Evolutionary conservation across 2,888 invertebrate species (phyloP).

Genomic region (Meganola albula): DNA sequence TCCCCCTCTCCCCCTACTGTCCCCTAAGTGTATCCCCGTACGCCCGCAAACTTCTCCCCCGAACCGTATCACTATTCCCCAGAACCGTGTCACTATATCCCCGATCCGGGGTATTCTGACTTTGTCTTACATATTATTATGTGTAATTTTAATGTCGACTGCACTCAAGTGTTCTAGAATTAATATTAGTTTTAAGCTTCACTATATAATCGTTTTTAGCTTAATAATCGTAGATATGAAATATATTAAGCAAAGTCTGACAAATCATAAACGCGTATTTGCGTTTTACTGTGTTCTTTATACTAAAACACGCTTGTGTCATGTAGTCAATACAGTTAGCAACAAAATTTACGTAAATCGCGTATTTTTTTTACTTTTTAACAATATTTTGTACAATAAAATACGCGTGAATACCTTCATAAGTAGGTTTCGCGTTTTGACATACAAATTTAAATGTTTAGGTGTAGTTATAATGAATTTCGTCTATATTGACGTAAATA

Average conservation of each 20-base stretch:
- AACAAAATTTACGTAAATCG: conserved; percentile 4
- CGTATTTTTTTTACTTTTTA: conserved; percentile 8
- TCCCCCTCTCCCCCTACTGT: conserved; percentile 28
- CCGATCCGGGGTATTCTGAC: too few relatives aligned
- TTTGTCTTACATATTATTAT: conserved; percentile 10
- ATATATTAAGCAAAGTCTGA: not conserved
- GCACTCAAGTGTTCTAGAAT: conserved; percentile 22
- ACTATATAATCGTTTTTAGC: conserved; percentile 14
- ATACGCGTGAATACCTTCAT: too few relatives aligned
- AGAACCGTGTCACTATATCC: conserved; percentile 2
- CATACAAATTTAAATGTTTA: too few relatives aligned
- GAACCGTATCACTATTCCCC: conserved; percentile 5
- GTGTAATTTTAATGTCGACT: conserved; percentile 15
- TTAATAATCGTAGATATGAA: conserved; percentile 5
- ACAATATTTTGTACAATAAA: too few relatives aligned
- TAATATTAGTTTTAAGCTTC: conserved; percentile 6
- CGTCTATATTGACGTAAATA: too few relatives aligned
- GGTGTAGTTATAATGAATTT: too few relatives aligned
- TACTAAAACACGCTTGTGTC: too few relatives aligned
- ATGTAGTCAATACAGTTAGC: too few relatives aligned
- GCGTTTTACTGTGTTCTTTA: conserved; percentile 3
- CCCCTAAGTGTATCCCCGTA: conserved; percentile 32
- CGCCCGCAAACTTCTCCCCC: conserved; percentile 32
- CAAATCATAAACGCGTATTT: conserved; percentile 5
- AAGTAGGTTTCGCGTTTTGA: too few relatives aligned